Evolutionary conservation across 2,113 vertebrate genomes (phyloP).

Genomic region (Eretmodus cyanostictus): DNA sequence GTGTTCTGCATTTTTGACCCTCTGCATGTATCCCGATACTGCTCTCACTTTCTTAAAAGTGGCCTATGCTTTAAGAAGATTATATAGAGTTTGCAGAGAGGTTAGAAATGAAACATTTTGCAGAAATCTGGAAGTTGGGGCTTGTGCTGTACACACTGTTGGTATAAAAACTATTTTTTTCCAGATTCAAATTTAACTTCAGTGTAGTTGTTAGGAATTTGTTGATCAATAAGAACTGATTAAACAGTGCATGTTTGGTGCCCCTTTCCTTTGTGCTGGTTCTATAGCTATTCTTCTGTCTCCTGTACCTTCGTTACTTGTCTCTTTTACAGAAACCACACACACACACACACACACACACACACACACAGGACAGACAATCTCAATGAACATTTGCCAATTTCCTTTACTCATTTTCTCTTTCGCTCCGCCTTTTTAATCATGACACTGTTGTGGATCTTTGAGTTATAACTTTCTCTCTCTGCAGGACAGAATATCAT

Average conservation of each 20-base stretch:
- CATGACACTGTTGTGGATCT: not conserved
- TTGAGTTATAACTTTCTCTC: constrained; percentile 18
- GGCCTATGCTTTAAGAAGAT: not conserved
- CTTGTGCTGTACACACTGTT: not conserved
- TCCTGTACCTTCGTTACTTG: not conserved
- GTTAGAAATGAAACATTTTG: not conserved
- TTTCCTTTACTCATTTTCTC: constrained; percentile 8
- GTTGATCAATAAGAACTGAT: not conserved
- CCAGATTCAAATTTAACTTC: not conserved
- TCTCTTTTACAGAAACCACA: not conserved
- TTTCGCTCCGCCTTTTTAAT: constrained; percentile 39
- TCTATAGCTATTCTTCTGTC: not conserved
- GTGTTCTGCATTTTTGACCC: not conserved
- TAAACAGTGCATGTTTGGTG: not conserved
- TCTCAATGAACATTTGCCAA: constrained; percentile 1
- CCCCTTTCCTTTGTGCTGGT: not conserved
- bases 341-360: too few species aligned
- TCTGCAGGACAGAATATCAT: constrained; percentile 23
- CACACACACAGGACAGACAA: not conserved
- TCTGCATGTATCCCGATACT: not conserved
- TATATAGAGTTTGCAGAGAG: not conserved
- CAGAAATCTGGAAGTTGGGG: not conserved
- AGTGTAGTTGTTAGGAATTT: not conserved
- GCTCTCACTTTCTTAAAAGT: not conserved
- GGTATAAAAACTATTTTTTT: not conserved